A percentile compares a stretch with the other conserved stretches of the same genome.
These are phyloP conservation scores for Bombus sylvicola DNA, from an alignment of 1,140 invertebrate genomes.

Conservation along the genomic window DNA sequence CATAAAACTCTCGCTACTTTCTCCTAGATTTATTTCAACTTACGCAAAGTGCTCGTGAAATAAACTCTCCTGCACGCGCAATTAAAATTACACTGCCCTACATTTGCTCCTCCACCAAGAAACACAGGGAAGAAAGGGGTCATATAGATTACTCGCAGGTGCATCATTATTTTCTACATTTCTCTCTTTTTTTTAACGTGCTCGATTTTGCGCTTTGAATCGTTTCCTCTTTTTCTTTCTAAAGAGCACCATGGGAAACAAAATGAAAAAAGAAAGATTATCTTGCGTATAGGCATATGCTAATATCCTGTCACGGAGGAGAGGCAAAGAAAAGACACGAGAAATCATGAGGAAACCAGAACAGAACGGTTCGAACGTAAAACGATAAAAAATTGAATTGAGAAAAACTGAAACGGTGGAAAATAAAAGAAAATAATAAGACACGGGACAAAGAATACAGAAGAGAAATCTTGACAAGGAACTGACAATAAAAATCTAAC, in stretches of 20 bases:
- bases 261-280: not conserved
- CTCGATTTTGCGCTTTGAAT: not conserved
- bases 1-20: not conserved
- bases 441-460: conserved; percentile 45
- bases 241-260: not conserved
- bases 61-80: conserved; percentile 29
- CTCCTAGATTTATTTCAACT: conserved; percentile 14
- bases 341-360: conserved; percentile 27
- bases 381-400: conserved; percentile 24
- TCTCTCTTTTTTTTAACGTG: not conserved
- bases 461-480: conserved; percentile 56
- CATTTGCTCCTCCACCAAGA: conserved; percentile 12
- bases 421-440: conserved; percentile 14
- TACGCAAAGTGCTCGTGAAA: conserved; percentile 9
- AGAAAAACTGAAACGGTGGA: conserved; percentile 4
- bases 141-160: conserved; percentile 24
- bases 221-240: not conserved
- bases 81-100: conserved; percentile 47
- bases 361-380: conserved; percentile 23
- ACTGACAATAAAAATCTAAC: conserved; percentile 61
- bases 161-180: not conserved
- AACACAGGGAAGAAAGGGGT: conserved; percentile 8
- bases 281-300: not conserved
- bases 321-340: conserved; percentile 10
- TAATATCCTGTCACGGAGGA: conserved; percentile 26